A percentile compares a stretch with the other conserved stretches of the same genome.
phyloP scores from a whole-genome alignment of 1,140 invertebrate genomes.

The Brachionus manjavacas region DNA sequence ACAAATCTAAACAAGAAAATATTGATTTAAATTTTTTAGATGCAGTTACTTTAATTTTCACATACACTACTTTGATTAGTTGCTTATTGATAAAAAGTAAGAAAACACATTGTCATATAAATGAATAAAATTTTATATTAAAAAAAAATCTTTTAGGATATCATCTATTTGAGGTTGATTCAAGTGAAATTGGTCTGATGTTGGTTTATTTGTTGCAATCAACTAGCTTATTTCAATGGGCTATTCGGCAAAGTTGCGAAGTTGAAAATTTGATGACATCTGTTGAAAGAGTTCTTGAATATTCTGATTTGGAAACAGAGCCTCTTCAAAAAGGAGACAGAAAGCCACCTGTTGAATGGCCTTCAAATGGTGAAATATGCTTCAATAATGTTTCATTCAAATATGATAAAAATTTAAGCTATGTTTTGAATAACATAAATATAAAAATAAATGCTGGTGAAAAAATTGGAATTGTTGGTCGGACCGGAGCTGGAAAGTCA shows the following conservation, averaged over 20 bases:
- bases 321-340: conserved; percentile 55
- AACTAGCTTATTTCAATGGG: conserved; percentile 76
- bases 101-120: neutral
- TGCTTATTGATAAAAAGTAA: conserved; percentile 24
- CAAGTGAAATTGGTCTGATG: conserved; percentile 70
- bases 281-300: conserved; percentile 75
- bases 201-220: conserved; percentile 73
- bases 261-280: conserved; percentile 74
- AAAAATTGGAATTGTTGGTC: conserved; percentile 55
- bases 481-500: conserved; percentile 43
- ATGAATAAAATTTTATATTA: neutral
- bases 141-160: neutral
- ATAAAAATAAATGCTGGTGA: conserved; percentile 68
- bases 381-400: conserved; percentile 66
- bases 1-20: neutral
- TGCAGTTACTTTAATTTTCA: neutral
- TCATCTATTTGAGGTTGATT: neutral
- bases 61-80: neutral
- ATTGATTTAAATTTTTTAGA: neutral
- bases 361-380: conserved; percentile 64
- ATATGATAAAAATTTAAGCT: conserved; percentile 64
- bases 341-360: conserved; percentile 63
- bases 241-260: conserved; percentile 73
- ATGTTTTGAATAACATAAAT: conserved; percentile 69
- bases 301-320: conserved; percentile 65